Base-by-base conservation (phyloP, 1,140 invertebrate species). In the Chrysopa pallens region DNA sequence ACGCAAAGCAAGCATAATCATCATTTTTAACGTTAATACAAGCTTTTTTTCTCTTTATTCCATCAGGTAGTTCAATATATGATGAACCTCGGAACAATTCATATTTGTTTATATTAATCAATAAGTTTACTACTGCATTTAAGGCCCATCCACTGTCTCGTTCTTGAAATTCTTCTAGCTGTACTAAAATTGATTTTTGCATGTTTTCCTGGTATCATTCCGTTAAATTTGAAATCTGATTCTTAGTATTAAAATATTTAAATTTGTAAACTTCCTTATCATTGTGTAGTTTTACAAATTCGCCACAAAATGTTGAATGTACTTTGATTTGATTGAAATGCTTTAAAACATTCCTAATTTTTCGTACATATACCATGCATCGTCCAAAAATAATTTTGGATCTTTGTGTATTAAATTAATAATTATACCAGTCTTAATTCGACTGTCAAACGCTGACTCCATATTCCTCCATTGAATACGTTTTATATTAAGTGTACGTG, bases 131-230 rank as follows among this genome's bases (percentile, higher is more conserved):
- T 13, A 58, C 57, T 47, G 39, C 28, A 14, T 5, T 33, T 45
- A 61, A 46, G 2, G 52, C 38, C 58, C 54, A 63, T 13, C 58
- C 59, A 41, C 43, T 48, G 42, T 58, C 55, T 38, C 46, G 40
- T 39, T 57, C 53, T 40, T 54, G 40, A 45, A 60, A 56, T 41
- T 58, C 52, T 38, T 51, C 48, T 29, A 54, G 42, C 42, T 53
- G 42, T 1, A 2, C 11, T 43, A 44, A 38, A 28, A 50, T 31
- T 40, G 6, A 14, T 38, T 43, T 39, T 8, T 8, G 1, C 14
- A 50, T 31, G 33, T 48, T 15, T 35, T 42, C 6, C 1, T 15
- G 7, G 44, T 38, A 48, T 44, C 49, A 50, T 11, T 44, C 14
- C 13, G 11, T 38, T 27, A 50, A 36, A 15, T 50, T 42, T 28